Evolutionary conservation across 2,888 invertebrate species (phyloP).

Genomic region (Actias luna): DNA sequence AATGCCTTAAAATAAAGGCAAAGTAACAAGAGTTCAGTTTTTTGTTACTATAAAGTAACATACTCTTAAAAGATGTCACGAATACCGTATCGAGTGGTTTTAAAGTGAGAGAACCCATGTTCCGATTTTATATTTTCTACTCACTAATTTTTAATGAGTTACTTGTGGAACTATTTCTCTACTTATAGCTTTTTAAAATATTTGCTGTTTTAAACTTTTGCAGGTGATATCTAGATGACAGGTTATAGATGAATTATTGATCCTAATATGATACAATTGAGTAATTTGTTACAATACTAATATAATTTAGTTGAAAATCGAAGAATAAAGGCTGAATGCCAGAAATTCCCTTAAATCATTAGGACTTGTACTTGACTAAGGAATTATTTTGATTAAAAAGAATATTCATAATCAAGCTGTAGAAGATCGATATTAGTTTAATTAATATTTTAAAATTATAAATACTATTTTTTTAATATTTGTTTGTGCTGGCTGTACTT

Average conservation of each 20-base stretch:
- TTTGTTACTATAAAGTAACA: too few species aligned
- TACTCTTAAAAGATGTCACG: not conserved
- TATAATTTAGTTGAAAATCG: not conserved
- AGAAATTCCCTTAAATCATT: not conserved
- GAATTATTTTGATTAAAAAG: not conserved
- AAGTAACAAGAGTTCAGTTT: too few species aligned
- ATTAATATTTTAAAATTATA: too few species aligned
- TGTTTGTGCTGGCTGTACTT: slow-evolving; percentile 34
- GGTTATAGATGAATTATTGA: too few species aligned
- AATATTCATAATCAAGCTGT: not conserved
- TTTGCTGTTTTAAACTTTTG: too few species aligned
- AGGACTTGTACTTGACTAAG: too few species aligned
- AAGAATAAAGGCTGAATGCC: not conserved
- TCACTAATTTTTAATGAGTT: not conserved
- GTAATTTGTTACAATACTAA: not conserved
- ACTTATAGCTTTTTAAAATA: not conserved
- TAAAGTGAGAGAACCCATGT: not conserved
- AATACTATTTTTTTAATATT: not conserved
- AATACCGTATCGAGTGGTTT: not conserved
- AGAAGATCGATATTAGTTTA: too few species aligned
- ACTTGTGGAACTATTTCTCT: too few species aligned
- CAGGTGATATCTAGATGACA: not conserved
- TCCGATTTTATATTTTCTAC: not conserved
- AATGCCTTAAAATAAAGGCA: too few species aligned
- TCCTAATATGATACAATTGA: too few species aligned